phyloP scores from a whole-genome alignment of 2,797 vertebrate species.

The Lerista edwardsae region DNA sequence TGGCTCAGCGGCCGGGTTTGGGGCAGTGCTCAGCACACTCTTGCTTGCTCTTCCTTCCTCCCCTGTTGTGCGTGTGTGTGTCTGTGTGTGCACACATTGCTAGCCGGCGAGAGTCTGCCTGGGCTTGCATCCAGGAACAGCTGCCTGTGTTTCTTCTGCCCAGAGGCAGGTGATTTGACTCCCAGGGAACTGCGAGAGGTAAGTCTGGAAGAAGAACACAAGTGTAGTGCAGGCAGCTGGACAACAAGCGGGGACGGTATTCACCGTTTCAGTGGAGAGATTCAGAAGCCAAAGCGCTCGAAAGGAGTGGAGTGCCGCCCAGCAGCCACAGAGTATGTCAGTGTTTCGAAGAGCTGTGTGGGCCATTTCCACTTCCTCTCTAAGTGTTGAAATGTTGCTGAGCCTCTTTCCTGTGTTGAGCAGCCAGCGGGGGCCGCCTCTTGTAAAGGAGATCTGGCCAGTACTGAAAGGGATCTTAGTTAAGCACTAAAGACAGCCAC shows the following conservation, averaged over 20 bases:
- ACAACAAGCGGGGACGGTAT: neutral
- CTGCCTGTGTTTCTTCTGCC: neutral
- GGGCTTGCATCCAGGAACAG: neutral
- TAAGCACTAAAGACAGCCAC: neutral
- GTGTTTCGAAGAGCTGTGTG: neutral
- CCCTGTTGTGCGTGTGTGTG: too few species aligned
- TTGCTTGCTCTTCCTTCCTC: neutral
- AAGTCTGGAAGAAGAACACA: neutral
- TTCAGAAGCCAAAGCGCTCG: neutral
- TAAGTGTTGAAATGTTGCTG: neutral
- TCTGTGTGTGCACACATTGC: neutral
- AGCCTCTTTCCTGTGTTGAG: neutral
- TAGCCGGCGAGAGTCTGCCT: neutral
- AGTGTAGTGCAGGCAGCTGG: neutral
- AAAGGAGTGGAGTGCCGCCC: neutral
- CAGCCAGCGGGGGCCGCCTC: too few species aligned
- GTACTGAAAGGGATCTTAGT: neutral
- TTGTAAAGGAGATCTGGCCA: neutral
- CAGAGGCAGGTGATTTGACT: neutral
- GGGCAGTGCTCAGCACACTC: neutral
- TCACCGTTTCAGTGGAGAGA: neutral
- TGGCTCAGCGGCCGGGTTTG: constrained; percentile 8
- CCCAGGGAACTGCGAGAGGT: neutral
- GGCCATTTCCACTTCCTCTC: neutral
- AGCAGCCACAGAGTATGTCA: neutral